phyloP scores from a whole-genome alignment of 2,113 vertebrate species.

The Dipodomys ordii region DNA sequence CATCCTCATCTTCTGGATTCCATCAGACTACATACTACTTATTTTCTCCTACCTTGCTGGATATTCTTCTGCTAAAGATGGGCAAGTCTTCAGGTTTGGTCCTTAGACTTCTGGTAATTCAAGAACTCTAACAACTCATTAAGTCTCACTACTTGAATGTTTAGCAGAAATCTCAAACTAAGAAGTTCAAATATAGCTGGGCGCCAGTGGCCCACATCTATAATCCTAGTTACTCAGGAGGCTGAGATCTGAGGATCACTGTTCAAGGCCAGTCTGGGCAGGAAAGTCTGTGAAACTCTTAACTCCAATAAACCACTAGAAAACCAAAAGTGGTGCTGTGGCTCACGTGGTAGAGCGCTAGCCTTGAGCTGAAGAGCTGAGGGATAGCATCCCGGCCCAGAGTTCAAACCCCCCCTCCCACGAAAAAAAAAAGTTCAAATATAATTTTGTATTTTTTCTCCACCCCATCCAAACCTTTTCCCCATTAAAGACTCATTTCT shows the following conservation, averaged over 20 bases:
- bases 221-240: too few species aligned
- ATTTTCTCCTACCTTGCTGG: not conserved
- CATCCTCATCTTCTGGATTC: not conserved
- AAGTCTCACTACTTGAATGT: not conserved
- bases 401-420: too few species aligned
- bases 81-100: not conserved
- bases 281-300: too few species aligned
- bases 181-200: too few species aligned
- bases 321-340: too few species aligned
- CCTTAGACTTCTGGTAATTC: not conserved
- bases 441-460: not conserved
- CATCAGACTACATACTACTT: not conserved
- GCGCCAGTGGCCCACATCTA: too few species aligned
- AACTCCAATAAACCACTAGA: too few species aligned
- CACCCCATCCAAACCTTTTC: not conserved
- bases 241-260: too few species aligned
- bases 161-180: not conserved
- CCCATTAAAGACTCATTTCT: not conserved
- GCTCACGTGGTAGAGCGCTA: too few species aligned
- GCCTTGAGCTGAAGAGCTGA: too few species aligned
- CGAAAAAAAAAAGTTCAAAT: not conserved
- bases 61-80: not conserved
- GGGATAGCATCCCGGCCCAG: too few species aligned
- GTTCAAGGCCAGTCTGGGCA: too few species aligned
- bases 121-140: not conserved